These are phyloP conservation scores for Hylyphantes graminicola DNA, from an alignment of 1,140 invertebrate species.

Conservation along the genomic window DNA sequence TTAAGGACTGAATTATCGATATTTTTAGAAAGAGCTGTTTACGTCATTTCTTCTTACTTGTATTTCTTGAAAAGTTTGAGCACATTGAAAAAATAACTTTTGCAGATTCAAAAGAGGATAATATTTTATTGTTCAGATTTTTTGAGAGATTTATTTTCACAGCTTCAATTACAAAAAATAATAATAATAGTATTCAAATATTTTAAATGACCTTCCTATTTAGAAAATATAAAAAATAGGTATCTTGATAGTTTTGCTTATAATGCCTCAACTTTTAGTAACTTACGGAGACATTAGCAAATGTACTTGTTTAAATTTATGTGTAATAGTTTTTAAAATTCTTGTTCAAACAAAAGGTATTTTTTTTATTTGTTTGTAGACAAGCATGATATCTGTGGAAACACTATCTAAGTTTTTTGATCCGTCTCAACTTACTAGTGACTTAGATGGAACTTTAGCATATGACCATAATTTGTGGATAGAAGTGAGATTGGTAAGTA, in stretches of 20 bases:
- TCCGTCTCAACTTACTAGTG: slow-evolving; percentile 87
- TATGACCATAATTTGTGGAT: slow-evolving; percentile 98
- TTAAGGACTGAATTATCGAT: no score
- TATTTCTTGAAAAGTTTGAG: background rate
- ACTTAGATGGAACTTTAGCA: slow-evolving; percentile 87
- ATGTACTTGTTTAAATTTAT: no score
- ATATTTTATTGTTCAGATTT: no score
- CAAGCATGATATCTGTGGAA: slow-evolving; percentile 94
- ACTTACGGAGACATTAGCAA: background rate
- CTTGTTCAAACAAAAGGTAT: background rate
- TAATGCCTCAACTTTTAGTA: background rate
- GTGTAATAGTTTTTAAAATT: background rate
- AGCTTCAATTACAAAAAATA: no score
- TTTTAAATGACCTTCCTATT: no score
- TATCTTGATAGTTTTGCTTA: no score
- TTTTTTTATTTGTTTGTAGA: slow-evolving; percentile 76
- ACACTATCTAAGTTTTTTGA: slow-evolving; percentile 92
- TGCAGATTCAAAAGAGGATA: no score
- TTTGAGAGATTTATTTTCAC: no score
- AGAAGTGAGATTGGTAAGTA: slow-evolving; percentile 81
- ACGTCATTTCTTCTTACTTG: background rate
- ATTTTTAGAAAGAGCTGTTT: no score
- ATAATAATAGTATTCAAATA: no score
- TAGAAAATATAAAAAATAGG: no score
- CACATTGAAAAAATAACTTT: no score